These are phyloP conservation scores for Excalfactoria chinensis DNA, from an alignment of 2,113 vertebrate species.

Conservation along the genomic window DNA sequence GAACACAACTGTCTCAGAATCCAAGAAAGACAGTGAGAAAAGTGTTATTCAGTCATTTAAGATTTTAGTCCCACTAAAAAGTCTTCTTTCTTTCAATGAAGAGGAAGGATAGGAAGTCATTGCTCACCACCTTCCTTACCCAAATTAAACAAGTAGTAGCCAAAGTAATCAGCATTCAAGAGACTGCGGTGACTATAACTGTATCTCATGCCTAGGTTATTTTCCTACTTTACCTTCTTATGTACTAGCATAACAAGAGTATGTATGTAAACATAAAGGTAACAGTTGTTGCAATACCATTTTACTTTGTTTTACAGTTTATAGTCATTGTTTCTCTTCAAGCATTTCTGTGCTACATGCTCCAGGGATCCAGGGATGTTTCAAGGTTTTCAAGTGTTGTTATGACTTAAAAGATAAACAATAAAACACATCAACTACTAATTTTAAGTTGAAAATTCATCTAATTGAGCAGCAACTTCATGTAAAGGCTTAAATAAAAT, in stretches of 20 bases:
- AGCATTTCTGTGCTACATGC: background rate
- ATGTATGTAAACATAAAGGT: background rate
- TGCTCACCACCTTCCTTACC: background rate
- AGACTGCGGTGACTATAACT: background rate
- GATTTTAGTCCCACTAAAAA: background rate
- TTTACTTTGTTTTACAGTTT: background rate
- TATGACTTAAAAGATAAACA: background rate
- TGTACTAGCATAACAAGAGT: background rate
- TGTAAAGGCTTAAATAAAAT: background rate
- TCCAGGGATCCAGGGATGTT: background rate
- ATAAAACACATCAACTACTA: background rate
- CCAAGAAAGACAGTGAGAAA: background rate
- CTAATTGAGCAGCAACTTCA: background rate
- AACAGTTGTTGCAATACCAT: rapidly evolving
- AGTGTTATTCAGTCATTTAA: background rate
- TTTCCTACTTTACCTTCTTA: background rate
- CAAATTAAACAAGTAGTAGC: background rate
- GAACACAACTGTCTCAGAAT: background rate
- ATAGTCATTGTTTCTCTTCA: background rate
- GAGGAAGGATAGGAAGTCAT: background rate
- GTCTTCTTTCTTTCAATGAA: background rate
- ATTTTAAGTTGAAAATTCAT: background rate
- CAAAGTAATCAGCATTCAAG: background rate
- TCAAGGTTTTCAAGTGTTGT: background rate
- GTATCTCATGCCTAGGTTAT: background rate